Evolutionary conservation across 2,888 invertebrate species (phyloP).

Genomic region (Stegana nigrithorax): DNA sequence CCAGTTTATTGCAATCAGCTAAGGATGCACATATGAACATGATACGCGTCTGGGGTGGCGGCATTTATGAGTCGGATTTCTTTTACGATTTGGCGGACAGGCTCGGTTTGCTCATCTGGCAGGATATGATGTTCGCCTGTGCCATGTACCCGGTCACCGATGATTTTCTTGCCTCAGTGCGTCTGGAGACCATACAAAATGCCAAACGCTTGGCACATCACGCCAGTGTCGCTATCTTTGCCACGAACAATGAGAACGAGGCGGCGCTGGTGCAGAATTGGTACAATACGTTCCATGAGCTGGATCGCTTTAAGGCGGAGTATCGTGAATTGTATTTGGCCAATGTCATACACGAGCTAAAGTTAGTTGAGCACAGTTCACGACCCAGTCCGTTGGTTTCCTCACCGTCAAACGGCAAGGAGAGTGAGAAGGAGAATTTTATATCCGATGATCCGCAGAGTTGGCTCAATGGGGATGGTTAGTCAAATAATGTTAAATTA

Average conservation of each 20-base stretch:
- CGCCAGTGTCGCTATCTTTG: slow-evolving; percentile 88
- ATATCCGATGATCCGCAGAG: slow-evolving; percentile 83
- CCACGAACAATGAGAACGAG: slow-evolving; percentile 98
- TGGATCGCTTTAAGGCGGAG: slow-evolving; percentile 76
- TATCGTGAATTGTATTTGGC: slow-evolving; percentile 87
- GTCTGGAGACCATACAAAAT: slow-evolving; percentile 83
- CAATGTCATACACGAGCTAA: slow-evolving; percentile 77
- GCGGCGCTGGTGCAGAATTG: slow-evolving; percentile 86
- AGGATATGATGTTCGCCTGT: slow-evolving; percentile 97
- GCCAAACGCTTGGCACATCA: slow-evolving; percentile 86
- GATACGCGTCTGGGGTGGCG: slow-evolving; percentile 99
- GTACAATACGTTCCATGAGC: slow-evolving; percentile 73
- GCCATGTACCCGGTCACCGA: slow-evolving; percentile 87
- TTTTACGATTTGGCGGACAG: slow-evolving; percentile 91
- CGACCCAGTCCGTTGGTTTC: slow-evolving; percentile 76
- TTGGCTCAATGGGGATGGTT: slow-evolving; percentile 86
- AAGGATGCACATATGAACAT: slow-evolving; percentile 88
- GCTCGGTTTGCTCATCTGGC: slow-evolving; percentile 94
- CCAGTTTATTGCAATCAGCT: slow-evolving; percentile 76
- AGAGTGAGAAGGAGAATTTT: slow-evolving; percentile 80
- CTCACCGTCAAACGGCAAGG: slow-evolving; percentile 88
- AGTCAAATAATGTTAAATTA: slow-evolving; percentile 39
- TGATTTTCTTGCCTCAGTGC: slow-evolving; percentile 79
- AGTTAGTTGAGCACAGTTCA: slow-evolving; percentile 52
- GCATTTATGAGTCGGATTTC: slow-evolving; percentile 89